Conservation (phyloP, 2,888 invertebrate genomes). For the Calliphora vomitoria region DNA sequence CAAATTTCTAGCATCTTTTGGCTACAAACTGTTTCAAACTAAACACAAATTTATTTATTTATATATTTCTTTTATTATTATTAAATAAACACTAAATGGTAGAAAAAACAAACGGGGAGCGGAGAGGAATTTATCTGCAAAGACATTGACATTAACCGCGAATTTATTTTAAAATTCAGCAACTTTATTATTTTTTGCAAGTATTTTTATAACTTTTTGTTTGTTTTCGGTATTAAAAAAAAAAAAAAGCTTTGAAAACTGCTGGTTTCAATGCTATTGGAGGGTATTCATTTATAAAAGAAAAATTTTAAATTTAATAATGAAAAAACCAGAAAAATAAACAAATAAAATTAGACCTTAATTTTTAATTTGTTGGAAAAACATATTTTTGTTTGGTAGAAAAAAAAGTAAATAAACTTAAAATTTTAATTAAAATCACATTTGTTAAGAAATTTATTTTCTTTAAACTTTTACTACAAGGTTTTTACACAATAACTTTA, state of each 20-base stretch:
- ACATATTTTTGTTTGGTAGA: too few relatives aligned
- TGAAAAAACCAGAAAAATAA: background rate
- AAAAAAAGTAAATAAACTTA: too few relatives aligned
- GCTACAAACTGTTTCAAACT: background rate
- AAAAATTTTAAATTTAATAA: background rate
- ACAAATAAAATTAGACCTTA: background rate
- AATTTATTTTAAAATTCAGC: conserved; percentile 58
- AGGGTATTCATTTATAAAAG: conserved; percentile 27
- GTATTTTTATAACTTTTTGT: conserved; percentile 40
- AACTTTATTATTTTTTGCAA: background rate
- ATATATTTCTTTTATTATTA: background rate
- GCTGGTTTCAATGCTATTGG: conserved; percentile 42
- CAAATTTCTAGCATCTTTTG: conserved; percentile 2
- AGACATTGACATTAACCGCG: conserved; percentile 65
- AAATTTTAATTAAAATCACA: too few relatives aligned
- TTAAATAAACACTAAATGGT: conserved; percentile 28
- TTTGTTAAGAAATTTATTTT: too few relatives aligned
- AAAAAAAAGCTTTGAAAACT: conserved; percentile 34
- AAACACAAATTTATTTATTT: conserved; percentile 15
- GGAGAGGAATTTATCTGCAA: conserved; percentile 6
- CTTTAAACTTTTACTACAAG: background rate
- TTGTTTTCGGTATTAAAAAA: conserved; percentile 43
- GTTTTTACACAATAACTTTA: too few relatives aligned
- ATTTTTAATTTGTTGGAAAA: background rate
- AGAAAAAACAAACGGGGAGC: background rate